Percentiles rank a stretch among this genome's conserved stretches.
These are phyloP conservation scores for Diplosoma virens DNA, from an alignment of 23 tunicate genomes.

Conservation along the genomic window DNA sequence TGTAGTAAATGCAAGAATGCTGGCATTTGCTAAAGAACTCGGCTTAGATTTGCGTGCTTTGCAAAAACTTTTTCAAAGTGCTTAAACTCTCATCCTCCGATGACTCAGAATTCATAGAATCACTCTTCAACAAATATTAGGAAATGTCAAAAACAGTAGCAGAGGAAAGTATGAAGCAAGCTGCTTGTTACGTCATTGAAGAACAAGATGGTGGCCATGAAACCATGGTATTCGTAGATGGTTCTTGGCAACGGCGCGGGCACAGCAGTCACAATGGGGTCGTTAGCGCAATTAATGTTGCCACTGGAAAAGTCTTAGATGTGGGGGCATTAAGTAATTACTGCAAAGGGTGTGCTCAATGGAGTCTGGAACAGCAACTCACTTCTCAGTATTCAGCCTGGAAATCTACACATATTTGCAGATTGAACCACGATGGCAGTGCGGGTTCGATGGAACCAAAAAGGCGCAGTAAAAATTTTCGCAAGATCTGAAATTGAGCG, in stretches of 20 bases:
- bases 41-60: background rate
- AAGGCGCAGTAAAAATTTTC: background rate
- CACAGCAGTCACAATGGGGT: constrained; percentile 9
- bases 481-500: background rate
- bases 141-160: background rate
- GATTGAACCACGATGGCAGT: constrained; percentile 6
- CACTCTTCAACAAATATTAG: background rate
- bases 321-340: background rate
- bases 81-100: background rate
- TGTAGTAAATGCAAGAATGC: no score
- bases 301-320: constrained; percentile 4
- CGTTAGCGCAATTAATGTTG: background rate
- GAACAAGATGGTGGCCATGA: background rate
- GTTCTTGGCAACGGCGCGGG: constrained; percentile 11
- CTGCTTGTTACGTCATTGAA: background rate
- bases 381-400: background rate
- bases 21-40: no score
- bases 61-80: constrained; percentile 1
- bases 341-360: background rate
- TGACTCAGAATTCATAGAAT: background rate
- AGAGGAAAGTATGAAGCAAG: constrained; percentile 1
- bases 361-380: background rate
- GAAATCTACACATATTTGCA: background rate
- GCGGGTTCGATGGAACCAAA: constrained; percentile 4
- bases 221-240: background rate